Evolutionary conservation across 2,113 vertebrate genomes (phyloP), one percentile per base, ranked within the genome.

Genomic region (Myrmecobius fasciatus): DNA sequence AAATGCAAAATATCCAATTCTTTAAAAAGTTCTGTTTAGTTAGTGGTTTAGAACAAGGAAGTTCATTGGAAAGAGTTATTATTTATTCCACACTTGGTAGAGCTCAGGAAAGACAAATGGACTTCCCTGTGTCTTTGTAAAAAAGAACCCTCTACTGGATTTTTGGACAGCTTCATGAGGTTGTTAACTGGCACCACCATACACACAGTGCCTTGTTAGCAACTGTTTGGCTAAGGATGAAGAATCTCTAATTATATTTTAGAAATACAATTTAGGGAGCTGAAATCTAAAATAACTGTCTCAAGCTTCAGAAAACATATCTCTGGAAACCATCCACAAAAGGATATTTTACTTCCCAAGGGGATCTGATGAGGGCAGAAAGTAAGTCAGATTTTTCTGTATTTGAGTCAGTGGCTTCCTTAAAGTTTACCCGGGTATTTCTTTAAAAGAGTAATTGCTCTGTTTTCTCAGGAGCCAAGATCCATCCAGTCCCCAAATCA

Each of bases 231-330:
- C 96, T 95, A 91, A 95, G 89, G 92, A 93, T 91, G 89, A 97
- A 95, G 93, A 93, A 49, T 51, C 89, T 43, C 83, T 95, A 88
- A 94, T 91, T 97, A 60, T 95, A 88, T 95, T 97, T 98, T 90
- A 97, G 94, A 98, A 98, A 97, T 96, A 94, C 91, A 97, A 1
- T 90, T 49, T 92, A 97, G 96, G 91, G 95, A 97, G 67, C 67
- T 36, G 75, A 95, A 48, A 93, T 96, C 97, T 95, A 94, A 95
- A 98, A 96, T 93, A 97, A 96, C 92, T 93, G 91, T 95, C 92
- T 43, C 93, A 95, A 97, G 94, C 94, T 96, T 95, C 96, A 96
- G 94, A 97, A 96, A 94, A 92, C 91, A 52, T 26, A 36, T 94
- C 92, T 96, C 97, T 98, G 97, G 93, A 98, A 98, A 83, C 51